Base-by-base conservation (phyloP, 2,888 invertebrate species). In the Oithona nana region DNA sequence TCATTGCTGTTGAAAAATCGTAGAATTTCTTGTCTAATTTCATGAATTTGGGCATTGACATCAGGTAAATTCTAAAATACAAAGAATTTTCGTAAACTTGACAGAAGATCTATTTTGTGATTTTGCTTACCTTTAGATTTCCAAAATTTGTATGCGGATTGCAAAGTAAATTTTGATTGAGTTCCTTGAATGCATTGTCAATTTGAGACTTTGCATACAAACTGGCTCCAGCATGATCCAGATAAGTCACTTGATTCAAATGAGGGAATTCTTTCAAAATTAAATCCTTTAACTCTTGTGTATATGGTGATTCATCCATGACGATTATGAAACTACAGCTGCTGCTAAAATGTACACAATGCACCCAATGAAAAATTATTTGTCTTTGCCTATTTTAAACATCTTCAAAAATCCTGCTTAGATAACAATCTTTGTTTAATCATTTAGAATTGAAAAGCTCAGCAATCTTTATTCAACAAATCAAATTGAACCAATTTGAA, bases 211-310 rank as follows among this genome's bases (percentile, higher is more conserved):
- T 79, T 3, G 88, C 81, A 71, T 88, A 92, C 58, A 92, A 73
- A 6, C 87, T 83, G 13, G 90, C 79, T 8, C 90, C 93, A 49
- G 87, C 86, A 79, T 92, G 88, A 73, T 94, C 94, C 69, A 94
- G 76, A 73, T 92, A 94, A 69, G 80, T 81, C 69, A 79, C 79
- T 64, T 78, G 86, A 84, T 73, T 65, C 71, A 73, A 49, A 24
- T 22, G 50, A 49, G 30, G 39, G 39, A 50, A 60, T 1, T 56
- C 39, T 22, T 28, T 26, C 3, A 16, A 16, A 3, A 54, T 26
- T 20, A 20, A 6, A 3, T 26, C 26, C 31, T 59, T 13, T 6
- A 49, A 3, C 24, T 26, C 26, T 26, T 11, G 39, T 39, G 39
- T 39, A 16, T 39, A 11, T 39, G 39, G n/a, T n/a, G n/a, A n/a